phyloP scores from a whole-genome alignment of 2,888 invertebrate species.

The Gisinianus flammeolus region DNA sequence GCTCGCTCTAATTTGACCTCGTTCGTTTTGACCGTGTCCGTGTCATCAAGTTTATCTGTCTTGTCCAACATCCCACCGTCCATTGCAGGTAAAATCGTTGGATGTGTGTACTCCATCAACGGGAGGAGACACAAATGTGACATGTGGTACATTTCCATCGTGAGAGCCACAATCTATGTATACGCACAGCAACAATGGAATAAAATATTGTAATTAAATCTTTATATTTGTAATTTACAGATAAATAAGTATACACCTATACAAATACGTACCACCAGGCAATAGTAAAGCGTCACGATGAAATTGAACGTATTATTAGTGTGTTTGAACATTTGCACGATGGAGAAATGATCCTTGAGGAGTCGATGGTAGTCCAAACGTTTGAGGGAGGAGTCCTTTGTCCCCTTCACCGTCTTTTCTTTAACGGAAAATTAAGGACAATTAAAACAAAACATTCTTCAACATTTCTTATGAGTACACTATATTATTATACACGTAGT shows the following conservation, averaged over 20 bases:
- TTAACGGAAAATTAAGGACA: constrained; percentile 3
- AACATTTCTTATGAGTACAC: no score
- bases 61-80: constrained; percentile 27
- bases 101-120: constrained; percentile 19
- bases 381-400: constrained; percentile 37
- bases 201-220: constrained; percentile 10
- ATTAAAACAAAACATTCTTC: background rate
- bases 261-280: constrained; percentile 42
- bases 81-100: background rate
- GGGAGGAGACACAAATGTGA: background rate
- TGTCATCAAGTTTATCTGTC: constrained; percentile 2
- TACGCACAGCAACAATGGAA: background rate
- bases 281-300: constrained; percentile 45
- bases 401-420: constrained; percentile 23
- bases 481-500: no score
- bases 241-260: no score
- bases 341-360: constrained; percentile 51
- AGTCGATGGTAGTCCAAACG: constrained; percentile 42
- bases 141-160: constrained; percentile 16
- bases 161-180: constrained; percentile 1
- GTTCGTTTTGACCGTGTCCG: background rate
- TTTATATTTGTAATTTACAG: no score
- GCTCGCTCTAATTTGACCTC: background rate
- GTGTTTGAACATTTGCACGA: constrained; percentile 51
- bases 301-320: constrained; percentile 49